Conservation (phyloP, 2,888 invertebrate genomes). For the Cerastis rubricosa region DNA sequence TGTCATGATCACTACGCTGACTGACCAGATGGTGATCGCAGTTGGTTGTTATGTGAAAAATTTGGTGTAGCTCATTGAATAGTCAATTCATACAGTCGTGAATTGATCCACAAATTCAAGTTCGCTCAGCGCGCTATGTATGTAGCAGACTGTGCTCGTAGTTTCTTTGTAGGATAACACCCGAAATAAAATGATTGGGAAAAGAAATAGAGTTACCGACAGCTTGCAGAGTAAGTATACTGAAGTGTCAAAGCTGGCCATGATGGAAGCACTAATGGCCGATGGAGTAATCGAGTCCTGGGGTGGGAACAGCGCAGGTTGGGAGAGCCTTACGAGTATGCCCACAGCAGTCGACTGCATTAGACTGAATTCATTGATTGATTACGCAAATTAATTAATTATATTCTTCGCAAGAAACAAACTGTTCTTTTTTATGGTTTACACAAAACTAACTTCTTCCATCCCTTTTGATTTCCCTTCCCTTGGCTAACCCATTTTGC, state of each 20-base stretch:
- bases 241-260: neutral
- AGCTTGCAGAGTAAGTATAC: too few species aligned
- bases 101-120: neutral
- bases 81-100: neutral
- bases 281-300: neutral
- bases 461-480: neutral
- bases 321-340: too few species aligned
- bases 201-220: too few species aligned
- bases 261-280: neutral
- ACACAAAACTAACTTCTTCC: neutral
- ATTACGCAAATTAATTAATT: neutral
- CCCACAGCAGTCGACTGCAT: neutral
- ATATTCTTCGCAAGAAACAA: neutral
- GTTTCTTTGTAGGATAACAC: neutral
- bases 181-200: neutral
- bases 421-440: neutral
- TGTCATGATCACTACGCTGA: neutral
- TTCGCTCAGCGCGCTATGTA: neutral
- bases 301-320: neutral
- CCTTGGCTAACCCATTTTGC: constrained; percentile 15
- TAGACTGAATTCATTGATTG: neutral
- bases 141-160: neutral
- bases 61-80: neutral
- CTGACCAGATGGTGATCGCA: neutral
- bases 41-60: neutral